Percentiles rank a stretch among this genome's conserved stretches.
Evolutionary conservation across 2,113 vertebrate species (phyloP).

Genomic region (Kobus ellipsiprymnus): DNA sequence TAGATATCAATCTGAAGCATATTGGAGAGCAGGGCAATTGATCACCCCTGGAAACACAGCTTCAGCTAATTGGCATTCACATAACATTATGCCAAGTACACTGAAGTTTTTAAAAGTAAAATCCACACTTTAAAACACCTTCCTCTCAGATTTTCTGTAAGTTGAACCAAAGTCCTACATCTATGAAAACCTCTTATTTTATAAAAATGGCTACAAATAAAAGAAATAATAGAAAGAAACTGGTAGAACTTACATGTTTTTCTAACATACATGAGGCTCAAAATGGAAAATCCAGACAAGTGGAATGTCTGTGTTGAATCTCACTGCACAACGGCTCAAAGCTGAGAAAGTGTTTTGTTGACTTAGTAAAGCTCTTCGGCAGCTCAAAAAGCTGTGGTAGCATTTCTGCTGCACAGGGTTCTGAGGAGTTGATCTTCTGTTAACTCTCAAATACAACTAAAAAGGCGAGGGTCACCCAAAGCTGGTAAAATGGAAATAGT

Average conservation of each 20-base stretch:
- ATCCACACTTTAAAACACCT: background rate
- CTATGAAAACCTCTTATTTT: background rate
- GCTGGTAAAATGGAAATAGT: background rate
- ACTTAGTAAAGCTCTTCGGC: background rate
- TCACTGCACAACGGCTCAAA: background rate
- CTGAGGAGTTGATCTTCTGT: background rate
- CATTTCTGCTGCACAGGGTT: background rate
- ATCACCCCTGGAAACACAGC: background rate
- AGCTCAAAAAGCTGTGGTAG: background rate
- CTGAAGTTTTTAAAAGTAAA: background rate
- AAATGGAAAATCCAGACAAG: background rate
- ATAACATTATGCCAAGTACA: background rate
- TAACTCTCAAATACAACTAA: background rate
- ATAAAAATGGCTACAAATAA: background rate
- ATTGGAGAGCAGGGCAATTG: background rate
- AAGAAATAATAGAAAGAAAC: background rate
- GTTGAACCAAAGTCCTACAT: background rate
- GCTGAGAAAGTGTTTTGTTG: background rate
- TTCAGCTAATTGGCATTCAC: background rate
- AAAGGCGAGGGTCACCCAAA: background rate
- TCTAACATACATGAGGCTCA: background rate
- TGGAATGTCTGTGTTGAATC: slow-evolving; percentile 27
- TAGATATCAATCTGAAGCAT: too few species aligned
- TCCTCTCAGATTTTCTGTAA: background rate
- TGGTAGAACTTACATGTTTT: background rate